Conservation (phyloP, 2,113 vertebrate species). For the Pelusios castaneus region DNA sequence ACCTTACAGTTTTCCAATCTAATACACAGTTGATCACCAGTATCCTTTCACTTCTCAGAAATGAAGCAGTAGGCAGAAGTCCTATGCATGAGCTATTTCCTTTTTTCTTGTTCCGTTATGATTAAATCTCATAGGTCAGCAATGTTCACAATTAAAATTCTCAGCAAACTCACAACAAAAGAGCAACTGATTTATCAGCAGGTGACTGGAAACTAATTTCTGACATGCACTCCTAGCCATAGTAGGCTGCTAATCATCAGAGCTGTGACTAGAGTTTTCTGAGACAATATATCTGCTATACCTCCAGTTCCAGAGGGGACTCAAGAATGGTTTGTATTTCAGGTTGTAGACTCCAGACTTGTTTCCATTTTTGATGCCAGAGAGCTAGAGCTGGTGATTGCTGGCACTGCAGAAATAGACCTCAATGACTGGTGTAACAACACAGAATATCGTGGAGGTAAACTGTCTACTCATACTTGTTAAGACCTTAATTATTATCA, state of each 20-base stretch:
- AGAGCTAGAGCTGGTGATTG: constrained; percentile 97
- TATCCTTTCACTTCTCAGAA: not conserved
- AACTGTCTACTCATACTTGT: constrained; percentile 39
- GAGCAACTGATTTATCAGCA: not conserved
- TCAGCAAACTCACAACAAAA: not conserved
- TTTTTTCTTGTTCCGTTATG: not conserved
- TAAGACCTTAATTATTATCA: not conserved
- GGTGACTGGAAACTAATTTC: not conserved
- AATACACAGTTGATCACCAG: not conserved
- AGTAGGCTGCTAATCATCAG: not conserved
- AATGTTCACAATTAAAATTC: not conserved
- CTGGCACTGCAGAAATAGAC: constrained; percentile 97
- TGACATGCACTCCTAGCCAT: not conserved
- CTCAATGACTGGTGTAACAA: constrained; percentile 95
- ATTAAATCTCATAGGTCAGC: not conserved
- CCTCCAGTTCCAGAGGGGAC: not conserved
- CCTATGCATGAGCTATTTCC: not conserved
- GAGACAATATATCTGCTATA: not conserved
- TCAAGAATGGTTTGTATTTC: constrained; percentile 55
- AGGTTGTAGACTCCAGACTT: constrained; percentile 97
- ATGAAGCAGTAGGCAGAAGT: not conserved
- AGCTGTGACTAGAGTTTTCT: not conserved
- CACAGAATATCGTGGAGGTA: constrained; percentile 97
- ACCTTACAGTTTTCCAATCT: not conserved
- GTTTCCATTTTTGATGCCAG: constrained; percentile 98